These are phyloP conservation scores for Apocrypta bakeri DNA, from an alignment of 1,140 invertebrate genomes.

Conservation along the genomic window DNA sequence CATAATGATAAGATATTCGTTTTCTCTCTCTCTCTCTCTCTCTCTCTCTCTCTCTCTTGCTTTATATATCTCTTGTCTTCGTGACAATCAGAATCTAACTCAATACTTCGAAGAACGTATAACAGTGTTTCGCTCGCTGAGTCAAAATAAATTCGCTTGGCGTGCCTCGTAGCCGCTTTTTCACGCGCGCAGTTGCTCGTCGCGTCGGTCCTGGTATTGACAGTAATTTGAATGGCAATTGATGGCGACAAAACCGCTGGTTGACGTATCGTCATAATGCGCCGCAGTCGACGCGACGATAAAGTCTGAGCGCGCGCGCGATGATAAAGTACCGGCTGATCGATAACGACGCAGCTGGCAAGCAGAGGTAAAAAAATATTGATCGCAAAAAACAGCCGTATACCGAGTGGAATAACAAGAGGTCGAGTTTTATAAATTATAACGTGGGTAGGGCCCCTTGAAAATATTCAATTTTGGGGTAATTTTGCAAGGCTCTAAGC, in stretches of 20 bases:
- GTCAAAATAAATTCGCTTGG: background rate
- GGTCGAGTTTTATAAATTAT: background rate
- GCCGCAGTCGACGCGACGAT: slow-evolving; percentile 51
- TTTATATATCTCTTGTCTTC: no score
- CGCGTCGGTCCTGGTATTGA: slow-evolving; percentile 39
- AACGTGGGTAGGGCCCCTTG: background rate
- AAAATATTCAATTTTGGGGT: slow-evolving; percentile 27
- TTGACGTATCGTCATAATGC: slow-evolving; percentile 67
- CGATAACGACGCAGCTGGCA: slow-evolving; percentile 55
- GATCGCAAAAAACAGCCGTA: background rate
- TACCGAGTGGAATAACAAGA: background rate
- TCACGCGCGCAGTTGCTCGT: background rate
- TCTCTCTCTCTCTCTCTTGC: no score
- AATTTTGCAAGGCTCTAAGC: background rate
- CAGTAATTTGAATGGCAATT: slow-evolving; percentile 67
- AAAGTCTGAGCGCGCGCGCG: background rate
- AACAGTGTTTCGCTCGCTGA: background rate
- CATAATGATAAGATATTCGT: background rate
- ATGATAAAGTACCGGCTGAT: slow-evolving; percentile 62
- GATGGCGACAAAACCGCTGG: slow-evolving; percentile 64
- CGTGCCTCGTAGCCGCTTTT: background rate
- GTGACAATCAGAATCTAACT: background rate
- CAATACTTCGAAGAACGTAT: background rate
- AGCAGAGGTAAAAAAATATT: slow-evolving; percentile 9
- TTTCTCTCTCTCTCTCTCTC: background rate